Percentiles rank a stretch among this genome's conserved stretches.
These are phyloP conservation scores for Hystrix brachyura DNA, from an alignment of 2,113 vertebrate species.

Conservation along the genomic window DNA sequence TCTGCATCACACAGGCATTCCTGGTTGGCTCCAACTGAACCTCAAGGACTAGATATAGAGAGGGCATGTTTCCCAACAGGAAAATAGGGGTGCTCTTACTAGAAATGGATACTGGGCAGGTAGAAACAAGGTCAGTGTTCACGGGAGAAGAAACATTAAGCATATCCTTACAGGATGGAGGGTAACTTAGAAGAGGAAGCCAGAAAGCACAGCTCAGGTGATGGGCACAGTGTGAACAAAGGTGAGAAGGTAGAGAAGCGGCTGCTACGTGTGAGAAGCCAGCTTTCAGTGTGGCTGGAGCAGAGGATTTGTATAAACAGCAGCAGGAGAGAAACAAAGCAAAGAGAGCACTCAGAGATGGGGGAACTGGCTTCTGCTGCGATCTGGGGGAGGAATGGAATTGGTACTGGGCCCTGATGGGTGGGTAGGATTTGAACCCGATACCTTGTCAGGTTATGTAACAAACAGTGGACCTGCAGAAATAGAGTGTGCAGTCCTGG, in stretches of 20 bases:
- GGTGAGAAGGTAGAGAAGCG: background rate
- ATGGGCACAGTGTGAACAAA: background rate
- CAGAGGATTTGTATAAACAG: background rate
- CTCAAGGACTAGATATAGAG: background rate
- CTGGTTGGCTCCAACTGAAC: background rate
- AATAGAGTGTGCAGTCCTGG: background rate
- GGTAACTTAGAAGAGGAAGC: background rate
- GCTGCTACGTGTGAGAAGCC: background rate
- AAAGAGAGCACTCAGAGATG: background rate
- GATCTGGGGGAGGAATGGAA: slow-evolving; percentile 6
- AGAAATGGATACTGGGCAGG: background rate
- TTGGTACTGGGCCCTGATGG: background rate
- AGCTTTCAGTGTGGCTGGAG: background rate
- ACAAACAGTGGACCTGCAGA: background rate
- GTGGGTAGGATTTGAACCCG: slow-evolving; percentile 17
- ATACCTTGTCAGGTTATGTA: background rate
- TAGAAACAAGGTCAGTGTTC: background rate
- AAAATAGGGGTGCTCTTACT: background rate
- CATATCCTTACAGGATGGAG: background rate
- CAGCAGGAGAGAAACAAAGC: background rate
- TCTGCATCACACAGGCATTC: background rate
- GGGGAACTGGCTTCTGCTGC: background rate
- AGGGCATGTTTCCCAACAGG: background rate
- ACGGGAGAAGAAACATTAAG: background rate
- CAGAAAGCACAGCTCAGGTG: background rate